Conservation (phyloP, 2,113 vertebrate species). For the Dipodomys ordii region DNA sequence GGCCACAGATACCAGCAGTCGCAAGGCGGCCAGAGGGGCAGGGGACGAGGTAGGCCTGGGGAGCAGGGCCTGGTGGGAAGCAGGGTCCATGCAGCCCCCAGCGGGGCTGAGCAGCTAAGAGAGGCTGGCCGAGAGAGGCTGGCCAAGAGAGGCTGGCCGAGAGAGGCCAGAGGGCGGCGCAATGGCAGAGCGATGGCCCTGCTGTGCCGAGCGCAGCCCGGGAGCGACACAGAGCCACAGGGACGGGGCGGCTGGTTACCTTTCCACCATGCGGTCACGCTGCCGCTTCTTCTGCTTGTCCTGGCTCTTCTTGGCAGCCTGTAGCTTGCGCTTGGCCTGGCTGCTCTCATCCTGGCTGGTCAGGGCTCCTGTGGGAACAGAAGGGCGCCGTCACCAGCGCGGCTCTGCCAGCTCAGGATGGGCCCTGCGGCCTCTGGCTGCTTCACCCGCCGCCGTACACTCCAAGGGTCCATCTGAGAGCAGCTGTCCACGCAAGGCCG, state of each 20-base stretch:
- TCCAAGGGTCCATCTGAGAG: conserved; percentile 60
- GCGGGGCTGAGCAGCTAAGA: conserved; percentile 68
- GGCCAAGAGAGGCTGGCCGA: conserved; percentile 30
- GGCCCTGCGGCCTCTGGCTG: conserved; percentile 38
- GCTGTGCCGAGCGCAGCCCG: conserved; percentile 67
- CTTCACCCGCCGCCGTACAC: conserved; percentile 30
- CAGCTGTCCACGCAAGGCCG: conserved; percentile 44
- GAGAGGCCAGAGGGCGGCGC: conserved; percentile 77
- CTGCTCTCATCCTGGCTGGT: conserved; percentile 86
- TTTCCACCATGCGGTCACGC: conserved; percentile 94
- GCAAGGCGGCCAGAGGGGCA: conserved; percentile 70
- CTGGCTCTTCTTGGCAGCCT: conserved; percentile 84
- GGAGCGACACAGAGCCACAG: conserved; percentile 63
- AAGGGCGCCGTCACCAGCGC: neutral
- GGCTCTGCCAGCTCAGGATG: neutral
- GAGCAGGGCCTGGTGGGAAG: conserved; percentile 76
- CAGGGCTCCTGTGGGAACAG: conserved; percentile 74
- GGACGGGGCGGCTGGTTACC: conserved; percentile 84
- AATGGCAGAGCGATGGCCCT: conserved; percentile 67
- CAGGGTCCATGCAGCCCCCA: conserved; percentile 79
- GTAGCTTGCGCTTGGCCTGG: conserved; percentile 87
- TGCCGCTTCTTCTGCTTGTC: conserved; percentile 91
- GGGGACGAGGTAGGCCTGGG: conserved; percentile 72
- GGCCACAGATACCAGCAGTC: conserved; percentile 69
- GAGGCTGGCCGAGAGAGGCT: conserved; percentile 70